Conservation (phyloP, 2,797 vertebrate genomes). For the Myoxocephalus aenaeus region DNA sequence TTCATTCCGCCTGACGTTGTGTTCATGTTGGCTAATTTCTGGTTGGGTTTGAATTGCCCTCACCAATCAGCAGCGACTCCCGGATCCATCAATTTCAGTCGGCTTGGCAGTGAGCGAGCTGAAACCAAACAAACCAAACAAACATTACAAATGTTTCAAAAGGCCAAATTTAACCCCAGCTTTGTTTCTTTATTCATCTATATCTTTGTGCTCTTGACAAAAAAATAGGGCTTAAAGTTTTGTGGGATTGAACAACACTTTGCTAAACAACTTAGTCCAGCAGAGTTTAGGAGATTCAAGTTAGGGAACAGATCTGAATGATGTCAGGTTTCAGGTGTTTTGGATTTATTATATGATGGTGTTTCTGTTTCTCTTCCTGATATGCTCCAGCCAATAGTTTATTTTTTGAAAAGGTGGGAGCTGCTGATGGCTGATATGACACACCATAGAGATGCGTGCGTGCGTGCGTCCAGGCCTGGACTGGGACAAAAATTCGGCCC, state of each 20-base stretch:
- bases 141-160: neutral
- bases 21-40: neutral
- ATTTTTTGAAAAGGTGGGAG: too few relatives aligned
- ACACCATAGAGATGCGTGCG: too few relatives aligned
- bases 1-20: neutral
- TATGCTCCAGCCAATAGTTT: too few relatives aligned
- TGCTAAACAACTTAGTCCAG: neutral
- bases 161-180: neutral
- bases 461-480: too few relatives aligned
- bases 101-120: neutral
- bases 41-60: neutral
- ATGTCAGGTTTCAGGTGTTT: too few relatives aligned
- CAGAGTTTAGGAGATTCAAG: neutral
- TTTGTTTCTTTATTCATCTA: neutral
- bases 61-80: neutral
- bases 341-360: too few relatives aligned
- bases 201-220: neutral
- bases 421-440: too few relatives aligned
- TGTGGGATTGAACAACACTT: neutral
- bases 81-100: neutral
- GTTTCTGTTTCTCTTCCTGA: too few relatives aligned
- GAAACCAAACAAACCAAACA: neutral
- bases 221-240: neutral
- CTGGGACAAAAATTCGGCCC: too few relatives aligned
- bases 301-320: too few relatives aligned